These are phyloP conservation scores for Eupithecia centaureata DNA, from an alignment of 2,888 invertebrate genomes.

Conservation along the genomic window DNA sequence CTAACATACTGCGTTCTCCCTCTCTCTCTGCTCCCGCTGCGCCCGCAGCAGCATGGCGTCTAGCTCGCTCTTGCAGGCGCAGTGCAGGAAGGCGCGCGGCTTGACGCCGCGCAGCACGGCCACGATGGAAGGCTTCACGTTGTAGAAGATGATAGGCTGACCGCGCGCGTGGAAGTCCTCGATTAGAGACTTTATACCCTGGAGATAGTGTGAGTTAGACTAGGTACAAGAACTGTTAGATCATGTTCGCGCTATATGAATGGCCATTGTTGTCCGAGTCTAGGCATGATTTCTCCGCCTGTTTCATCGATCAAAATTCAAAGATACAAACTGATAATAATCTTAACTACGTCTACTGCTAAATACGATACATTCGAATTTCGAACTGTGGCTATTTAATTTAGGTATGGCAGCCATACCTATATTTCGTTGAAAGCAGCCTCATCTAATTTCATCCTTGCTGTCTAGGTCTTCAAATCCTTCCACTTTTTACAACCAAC, in stretches of 20 bases:
- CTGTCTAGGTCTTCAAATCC: not conserved
- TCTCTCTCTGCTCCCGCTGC: constrained; percentile 40
- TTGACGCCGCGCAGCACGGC: constrained; percentile 88
- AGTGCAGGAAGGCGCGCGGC: constrained; percentile 87
- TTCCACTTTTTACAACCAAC: not conserved
- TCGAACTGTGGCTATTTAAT: no score
- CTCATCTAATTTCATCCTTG: no score
- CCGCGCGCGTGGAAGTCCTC: constrained; percentile 87
- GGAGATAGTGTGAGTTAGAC: constrained; percentile 32
- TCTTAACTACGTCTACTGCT: no score
- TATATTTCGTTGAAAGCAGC: no score
- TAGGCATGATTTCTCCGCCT: not conserved
- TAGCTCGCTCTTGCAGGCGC: constrained; percentile 65
- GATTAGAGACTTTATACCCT: constrained; percentile 88
- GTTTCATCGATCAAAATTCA: not conserved
- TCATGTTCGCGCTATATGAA: not conserved
- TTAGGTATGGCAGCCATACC: no score
- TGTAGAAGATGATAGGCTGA: constrained; percentile 89
- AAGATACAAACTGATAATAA: no score
- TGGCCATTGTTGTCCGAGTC: not conserved
- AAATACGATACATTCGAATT: no score
- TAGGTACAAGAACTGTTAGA: not conserved
- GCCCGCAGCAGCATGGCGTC: constrained; percentile 55
- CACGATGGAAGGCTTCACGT: constrained; percentile 89
- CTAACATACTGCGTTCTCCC: constrained; percentile 9